Percentiles rank a stretch among this genome's conserved stretches.
phyloP scores from a whole-genome alignment of 2,888 invertebrate genomes.

The Hartigia nigra region DNA sequence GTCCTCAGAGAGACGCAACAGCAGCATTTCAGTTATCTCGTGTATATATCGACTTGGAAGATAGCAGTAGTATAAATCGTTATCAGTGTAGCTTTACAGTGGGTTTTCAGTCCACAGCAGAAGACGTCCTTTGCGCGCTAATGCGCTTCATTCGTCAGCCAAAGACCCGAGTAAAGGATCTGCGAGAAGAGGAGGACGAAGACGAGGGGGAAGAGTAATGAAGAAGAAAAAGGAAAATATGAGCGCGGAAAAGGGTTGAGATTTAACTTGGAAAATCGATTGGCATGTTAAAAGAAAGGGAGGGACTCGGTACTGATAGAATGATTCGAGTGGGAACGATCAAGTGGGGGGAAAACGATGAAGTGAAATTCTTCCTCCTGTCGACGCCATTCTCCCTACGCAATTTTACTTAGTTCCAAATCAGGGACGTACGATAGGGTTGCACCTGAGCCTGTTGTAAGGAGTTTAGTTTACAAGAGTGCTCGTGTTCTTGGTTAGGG shows the following conservation, averaged over 20 bases:
- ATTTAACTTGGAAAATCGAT: not conserved
- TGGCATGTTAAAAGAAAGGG: not conserved
- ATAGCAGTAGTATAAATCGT: slow-evolving; percentile 38
- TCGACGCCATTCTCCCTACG: not conserved
- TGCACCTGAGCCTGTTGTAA: not conserved
- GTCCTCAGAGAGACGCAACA: not conserved
- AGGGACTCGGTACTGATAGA: not conserved
- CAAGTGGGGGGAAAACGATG: not conserved
- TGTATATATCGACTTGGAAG: not conserved
- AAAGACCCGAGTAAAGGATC: not conserved
- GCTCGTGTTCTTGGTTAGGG: not conserved
- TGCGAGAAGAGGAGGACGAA: not conserved
- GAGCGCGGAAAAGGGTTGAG: not conserved
- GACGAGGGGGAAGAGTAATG: not conserved
- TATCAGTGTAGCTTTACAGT: slow-evolving; percentile 11
- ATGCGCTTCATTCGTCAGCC: slow-evolving; percentile 36
- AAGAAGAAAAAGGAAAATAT: not conserved
- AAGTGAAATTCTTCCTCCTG: not conserved
- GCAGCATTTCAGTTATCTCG: not conserved
- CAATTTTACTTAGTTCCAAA: not conserved
- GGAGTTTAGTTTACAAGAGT: not conserved
- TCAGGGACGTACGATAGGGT: not conserved
- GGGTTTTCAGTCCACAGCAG: not conserved
- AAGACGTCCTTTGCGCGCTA: slow-evolving; percentile 25
- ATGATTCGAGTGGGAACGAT: not conserved